Base-by-base conservation (phyloP, 1,140 invertebrate genomes). In the Apis cerana region DNA sequence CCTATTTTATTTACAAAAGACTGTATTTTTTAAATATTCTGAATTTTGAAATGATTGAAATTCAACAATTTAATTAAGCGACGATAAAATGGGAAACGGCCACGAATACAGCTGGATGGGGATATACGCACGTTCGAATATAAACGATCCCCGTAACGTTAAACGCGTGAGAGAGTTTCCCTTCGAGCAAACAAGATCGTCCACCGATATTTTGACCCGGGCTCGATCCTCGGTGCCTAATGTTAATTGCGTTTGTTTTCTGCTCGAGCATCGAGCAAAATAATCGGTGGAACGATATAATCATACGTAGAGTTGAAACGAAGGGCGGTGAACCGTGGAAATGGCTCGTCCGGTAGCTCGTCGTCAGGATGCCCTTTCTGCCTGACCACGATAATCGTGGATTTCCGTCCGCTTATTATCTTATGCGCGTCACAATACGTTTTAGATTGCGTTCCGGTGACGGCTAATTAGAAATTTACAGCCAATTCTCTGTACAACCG, bases 311-410 rank as follows among this genome's bases (percentile, higher is more conserved):
- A 88, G 86, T 79, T 83, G 88, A 89, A 85, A 83, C 85, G 83
- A 85, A 87, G 83, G 90, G 69, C 86, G 90, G 78, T 91, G 92
- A 93, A 94, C 90, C 93, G 93, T 94, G 92, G 92, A 93, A 93
- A 93, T 92, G 92, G 84, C 90, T 93, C 92, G 91, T 93, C 93
- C 92, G 92, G 93, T 92, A 85, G 56, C 69, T 75, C 71, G 71
- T 92, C 89, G 91, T 90, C 89, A 89, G 88, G 89, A 89, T 90
- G 89, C 91, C 89, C 91, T 91, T 89, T 89, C 88, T 87, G 81
- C 89, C 91, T 89, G 91, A 71, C 92, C 91, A 93, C 89, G 87
- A 90, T 94, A 94, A 94, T 94, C 90, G 92, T 90, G 88, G 90
- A 91, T 92, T 92, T 94, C 93, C 93, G 92, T 92, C 89, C 88